phyloP scores from a whole-genome alignment of 2,113 vertebrate genomes.

The Engystomops pustulosus region DNA sequence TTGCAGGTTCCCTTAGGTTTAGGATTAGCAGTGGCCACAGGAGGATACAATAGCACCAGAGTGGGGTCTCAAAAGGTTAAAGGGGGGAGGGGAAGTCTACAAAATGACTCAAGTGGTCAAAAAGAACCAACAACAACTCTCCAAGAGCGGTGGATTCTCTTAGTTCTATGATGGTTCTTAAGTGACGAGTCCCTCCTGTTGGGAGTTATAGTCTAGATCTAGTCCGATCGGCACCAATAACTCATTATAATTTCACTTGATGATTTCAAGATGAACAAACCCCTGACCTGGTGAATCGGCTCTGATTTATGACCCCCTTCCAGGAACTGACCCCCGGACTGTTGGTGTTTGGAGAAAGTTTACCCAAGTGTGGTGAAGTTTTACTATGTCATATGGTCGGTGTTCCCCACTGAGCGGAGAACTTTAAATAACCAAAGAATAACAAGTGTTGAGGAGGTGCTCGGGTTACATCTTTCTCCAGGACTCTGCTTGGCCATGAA shows the following conservation, averaged over 20 bases:
- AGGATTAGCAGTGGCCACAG: too few relatives aligned
- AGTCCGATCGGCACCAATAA: background rate
- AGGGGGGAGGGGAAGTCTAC: too few relatives aligned
- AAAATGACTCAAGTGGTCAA: too few relatives aligned
- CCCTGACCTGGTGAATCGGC: background rate
- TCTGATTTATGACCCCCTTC: conserved; percentile 1
- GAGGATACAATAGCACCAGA: too few relatives aligned
- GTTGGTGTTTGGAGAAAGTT: conserved; percentile 34
- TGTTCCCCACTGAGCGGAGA: background rate
- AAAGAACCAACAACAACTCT: too few relatives aligned
- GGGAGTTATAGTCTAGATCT: background rate
- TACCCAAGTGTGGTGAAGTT: background rate
- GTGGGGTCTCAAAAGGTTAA: too few relatives aligned
- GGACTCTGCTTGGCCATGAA: background rate
- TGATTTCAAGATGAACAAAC: background rate
- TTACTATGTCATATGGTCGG: background rate
- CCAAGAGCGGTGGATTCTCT: too few relatives aligned
- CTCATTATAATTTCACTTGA: background rate
- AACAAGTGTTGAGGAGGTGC: conserved; percentile 24
- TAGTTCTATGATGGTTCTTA: background rate
- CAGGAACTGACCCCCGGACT: background rate
- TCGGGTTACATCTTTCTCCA: conserved; percentile 15
- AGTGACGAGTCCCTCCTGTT: background rate
- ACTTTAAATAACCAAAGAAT: conserved; percentile 38
- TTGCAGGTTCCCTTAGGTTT: too few relatives aligned